Percentiles rank a stretch among this genome's conserved stretches.
Conservation (phyloP, 2,888 invertebrate species). For the Allacma fusca region DNA sequence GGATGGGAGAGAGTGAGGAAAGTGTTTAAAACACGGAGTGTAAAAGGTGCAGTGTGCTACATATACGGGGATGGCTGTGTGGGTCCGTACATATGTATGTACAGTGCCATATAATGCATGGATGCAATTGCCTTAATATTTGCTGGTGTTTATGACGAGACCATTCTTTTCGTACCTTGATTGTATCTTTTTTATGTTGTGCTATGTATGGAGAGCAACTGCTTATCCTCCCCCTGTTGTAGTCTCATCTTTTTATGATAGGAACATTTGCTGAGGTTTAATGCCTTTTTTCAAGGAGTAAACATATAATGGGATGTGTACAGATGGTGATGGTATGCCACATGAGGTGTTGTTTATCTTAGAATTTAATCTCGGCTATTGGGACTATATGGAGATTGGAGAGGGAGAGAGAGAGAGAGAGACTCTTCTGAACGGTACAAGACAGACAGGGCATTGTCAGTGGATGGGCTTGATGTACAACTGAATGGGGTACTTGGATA, state of each 20-base stretch:
- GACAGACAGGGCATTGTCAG: not conserved
- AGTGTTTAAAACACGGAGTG: no score
- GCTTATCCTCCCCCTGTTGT: not conserved
- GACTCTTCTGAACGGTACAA: not conserved
- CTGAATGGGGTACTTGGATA: no score
- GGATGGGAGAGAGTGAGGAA: no score
- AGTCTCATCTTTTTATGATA: not conserved
- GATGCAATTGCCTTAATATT: not conserved
- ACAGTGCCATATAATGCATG: not conserved
- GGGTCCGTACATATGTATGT: no score
- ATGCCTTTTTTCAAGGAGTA: constrained; percentile 7
- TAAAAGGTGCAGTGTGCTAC: no score
- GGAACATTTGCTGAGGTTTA: constrained; percentile 6
- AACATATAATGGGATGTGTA: constrained; percentile 5
- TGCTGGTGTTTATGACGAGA: not conserved
- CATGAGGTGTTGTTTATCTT: constrained; percentile 25
- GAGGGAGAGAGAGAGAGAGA: not conserved
- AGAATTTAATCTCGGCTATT: constrained; percentile 17
- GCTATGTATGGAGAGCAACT: not conserved
- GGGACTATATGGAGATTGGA: constrained; percentile 20
- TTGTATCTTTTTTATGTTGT: not conserved
- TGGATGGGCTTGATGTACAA: not conserved
- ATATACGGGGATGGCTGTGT: no score
- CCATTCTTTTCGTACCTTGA: not conserved
- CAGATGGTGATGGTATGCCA: not conserved